These are phyloP conservation scores for Dipodomys stephensi DNA, from an alignment of 2,113 vertebrate species.

Conservation along the genomic window DNA sequence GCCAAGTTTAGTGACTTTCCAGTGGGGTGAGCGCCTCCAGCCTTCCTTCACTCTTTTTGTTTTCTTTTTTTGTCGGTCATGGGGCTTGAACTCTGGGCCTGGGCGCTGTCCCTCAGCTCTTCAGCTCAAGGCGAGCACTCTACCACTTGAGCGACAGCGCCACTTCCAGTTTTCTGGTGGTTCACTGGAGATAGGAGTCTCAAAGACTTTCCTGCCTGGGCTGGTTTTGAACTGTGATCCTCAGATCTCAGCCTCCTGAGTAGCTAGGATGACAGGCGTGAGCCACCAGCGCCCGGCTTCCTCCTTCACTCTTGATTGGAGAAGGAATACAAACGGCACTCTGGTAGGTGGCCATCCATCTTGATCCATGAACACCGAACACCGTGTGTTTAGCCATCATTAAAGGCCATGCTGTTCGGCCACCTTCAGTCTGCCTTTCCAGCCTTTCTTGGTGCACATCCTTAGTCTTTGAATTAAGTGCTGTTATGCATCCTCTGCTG, in stretches of 20 bases:
- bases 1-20: neutral
- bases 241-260: too few relatives aligned
- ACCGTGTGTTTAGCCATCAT: neutral
- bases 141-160: too few relatives aligned
- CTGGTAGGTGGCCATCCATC: neutral
- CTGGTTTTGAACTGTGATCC: too few relatives aligned
- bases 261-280: too few relatives aligned
- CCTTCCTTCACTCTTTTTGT: neutral
- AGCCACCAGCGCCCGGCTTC: too few relatives aligned
- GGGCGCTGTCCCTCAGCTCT: too few relatives aligned
- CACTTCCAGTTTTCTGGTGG: too few relatives aligned
- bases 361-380: neutral
- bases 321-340: rapidly evolving
- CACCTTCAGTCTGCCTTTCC: neutral
- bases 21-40: neutral
- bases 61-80: too few relatives aligned
- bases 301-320: neutral
- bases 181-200: neutral
- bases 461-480: neutral
- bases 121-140: too few relatives aligned
- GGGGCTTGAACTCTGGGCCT: too few relatives aligned
- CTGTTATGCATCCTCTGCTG: neutral
- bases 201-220: too few relatives aligned
- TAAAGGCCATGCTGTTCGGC: neutral
- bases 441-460: neutral